Percentiles rank a stretch among this genome's conserved stretches.
These are phyloP conservation scores for Trichonephila clavata DNA, from an alignment of 1,140 invertebrate genomes.

Conservation along the genomic window DNA sequence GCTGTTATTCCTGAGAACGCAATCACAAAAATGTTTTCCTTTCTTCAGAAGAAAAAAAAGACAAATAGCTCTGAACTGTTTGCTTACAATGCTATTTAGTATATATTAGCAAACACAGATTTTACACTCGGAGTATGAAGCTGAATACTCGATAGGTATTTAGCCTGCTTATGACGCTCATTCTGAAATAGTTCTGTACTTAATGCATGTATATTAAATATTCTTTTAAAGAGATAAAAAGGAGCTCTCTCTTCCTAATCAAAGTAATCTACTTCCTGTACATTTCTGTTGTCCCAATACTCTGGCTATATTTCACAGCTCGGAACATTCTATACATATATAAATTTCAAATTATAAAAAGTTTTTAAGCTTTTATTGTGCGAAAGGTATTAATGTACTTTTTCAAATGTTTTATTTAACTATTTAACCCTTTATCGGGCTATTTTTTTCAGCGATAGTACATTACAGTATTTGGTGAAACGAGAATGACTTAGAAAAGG, in stretches of 20 bases:
- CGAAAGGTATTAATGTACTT: too few relatives aligned
- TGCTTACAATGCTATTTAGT: slow-evolving; percentile 71
- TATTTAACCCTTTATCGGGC: too few relatives aligned
- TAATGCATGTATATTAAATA: slow-evolving; percentile 13
- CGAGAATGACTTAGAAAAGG: too few relatives aligned
- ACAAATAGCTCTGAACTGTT: slow-evolving; percentile 39
- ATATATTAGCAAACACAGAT: slow-evolving; percentile 66
- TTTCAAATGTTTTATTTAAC: too few relatives aligned
- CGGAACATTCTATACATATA: background rate
- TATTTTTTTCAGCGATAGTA: too few relatives aligned
- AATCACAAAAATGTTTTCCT: slow-evolving; percentile 73
- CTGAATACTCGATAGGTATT: slow-evolving; percentile 24
- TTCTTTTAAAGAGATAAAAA: slow-evolving; percentile 18
- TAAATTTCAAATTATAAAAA: too few relatives aligned
- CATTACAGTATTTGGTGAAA: too few relatives aligned
- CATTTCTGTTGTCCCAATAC: background rate
- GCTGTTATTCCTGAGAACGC: slow-evolving; percentile 65
- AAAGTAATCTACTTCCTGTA: background rate
- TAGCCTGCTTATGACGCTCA: background rate
- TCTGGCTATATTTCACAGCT: background rate
- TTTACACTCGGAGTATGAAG: slow-evolving; percentile 21
- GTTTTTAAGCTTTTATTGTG: too few relatives aligned
- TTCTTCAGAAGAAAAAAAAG: background rate
- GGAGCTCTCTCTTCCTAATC: background rate
- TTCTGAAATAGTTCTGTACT: slow-evolving; percentile 35